Percentiles rank a stretch among this genome's conserved stretches.
These are phyloP conservation scores for Flabesymbios commensalis DNA, from an alignment of 2,888 invertebrate genomes.

Conservation along the genomic window DNA sequence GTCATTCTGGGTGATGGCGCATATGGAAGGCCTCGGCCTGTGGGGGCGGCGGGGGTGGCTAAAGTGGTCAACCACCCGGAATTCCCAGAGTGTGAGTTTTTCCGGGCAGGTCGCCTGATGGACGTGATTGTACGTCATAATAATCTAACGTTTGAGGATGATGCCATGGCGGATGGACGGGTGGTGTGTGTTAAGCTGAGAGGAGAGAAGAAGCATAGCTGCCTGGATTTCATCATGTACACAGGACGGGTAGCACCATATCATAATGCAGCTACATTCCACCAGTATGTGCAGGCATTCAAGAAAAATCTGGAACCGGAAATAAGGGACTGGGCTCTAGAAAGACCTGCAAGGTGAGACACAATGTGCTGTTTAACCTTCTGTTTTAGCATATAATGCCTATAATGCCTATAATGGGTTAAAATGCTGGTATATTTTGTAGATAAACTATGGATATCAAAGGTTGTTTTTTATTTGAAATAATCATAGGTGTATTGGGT, in stretches of 20 bases:
- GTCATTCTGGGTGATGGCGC: background rate
- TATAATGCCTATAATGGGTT: no score
- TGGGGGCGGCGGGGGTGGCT: slow-evolving; percentile 25
- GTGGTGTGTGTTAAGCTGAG: slow-evolving; percentile 26
- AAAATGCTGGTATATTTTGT: no score
- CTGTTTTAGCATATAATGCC: no score
- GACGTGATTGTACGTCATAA: slow-evolving; percentile 26
- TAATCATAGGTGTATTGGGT: no score
- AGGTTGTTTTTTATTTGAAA: no score
- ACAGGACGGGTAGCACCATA: slow-evolving; percentile 26
- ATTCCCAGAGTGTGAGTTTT: slow-evolving; percentile 28
- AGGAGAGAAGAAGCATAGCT: slow-evolving; percentile 20
- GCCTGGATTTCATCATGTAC: slow-evolving; percentile 26
- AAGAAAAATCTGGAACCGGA: slow-evolving; percentile 6
- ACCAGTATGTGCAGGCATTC: slow-evolving; percentile 10
- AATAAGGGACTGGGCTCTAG: slow-evolving; percentile 10
- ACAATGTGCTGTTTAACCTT: no score
- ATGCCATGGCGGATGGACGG: slow-evolving; percentile 24
- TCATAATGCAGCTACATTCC: slow-evolving; percentile 16
- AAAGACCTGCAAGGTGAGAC: slow-evolving; percentile 19
- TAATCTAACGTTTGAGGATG: slow-evolving; percentile 25
- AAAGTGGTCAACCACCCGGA: slow-evolving; percentile 24
- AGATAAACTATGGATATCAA: no score
- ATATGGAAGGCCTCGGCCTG: slow-evolving; percentile 6
- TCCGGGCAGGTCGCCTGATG: slow-evolving; percentile 15